These are phyloP conservation scores for Gymnocypris eckloni DNA, from an alignment of 2,797 vertebrate genomes.

Conservation along the genomic window DNA sequence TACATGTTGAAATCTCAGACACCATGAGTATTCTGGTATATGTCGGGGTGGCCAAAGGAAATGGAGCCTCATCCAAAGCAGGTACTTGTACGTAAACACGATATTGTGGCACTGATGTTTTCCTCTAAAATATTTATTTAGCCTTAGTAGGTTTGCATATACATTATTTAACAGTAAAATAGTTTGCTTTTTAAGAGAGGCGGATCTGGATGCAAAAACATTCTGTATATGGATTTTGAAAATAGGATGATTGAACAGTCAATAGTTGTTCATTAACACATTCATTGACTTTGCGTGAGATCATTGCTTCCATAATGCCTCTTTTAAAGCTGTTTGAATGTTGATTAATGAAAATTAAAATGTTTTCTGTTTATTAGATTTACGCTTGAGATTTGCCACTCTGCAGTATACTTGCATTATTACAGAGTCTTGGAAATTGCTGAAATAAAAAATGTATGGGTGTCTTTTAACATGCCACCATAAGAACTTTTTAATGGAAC, in stretches of 20 bases:
- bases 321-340: neutral
- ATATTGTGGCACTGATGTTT: neutral
- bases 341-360: neutral
- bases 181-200: neutral
- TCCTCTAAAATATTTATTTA: conserved; percentile 4
- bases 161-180: neutral
- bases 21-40: conserved; percentile 95
- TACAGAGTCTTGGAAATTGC: neutral
- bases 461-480: conserved; percentile 14
- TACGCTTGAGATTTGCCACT: neutral
- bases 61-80: conserved; percentile 91
- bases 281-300: neutral
- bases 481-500: conserved; percentile 13
- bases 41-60: conserved; percentile 93
- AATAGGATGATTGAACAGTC: neutral
- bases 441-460: conserved; percentile 7
- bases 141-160: neutral
- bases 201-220: neutral
- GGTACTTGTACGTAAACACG: conserved; percentile 71
- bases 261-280: neutral
- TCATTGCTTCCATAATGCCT: neutral
- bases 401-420: neutral
- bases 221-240: neutral
- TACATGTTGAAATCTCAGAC: conserved; percentile 96
- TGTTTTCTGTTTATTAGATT: neutral